Percentiles rank a stretch among this genome's conserved stretches.
Conservation (phyloP, 2,797 vertebrate species). For the Microtus obscurus region DNA sequence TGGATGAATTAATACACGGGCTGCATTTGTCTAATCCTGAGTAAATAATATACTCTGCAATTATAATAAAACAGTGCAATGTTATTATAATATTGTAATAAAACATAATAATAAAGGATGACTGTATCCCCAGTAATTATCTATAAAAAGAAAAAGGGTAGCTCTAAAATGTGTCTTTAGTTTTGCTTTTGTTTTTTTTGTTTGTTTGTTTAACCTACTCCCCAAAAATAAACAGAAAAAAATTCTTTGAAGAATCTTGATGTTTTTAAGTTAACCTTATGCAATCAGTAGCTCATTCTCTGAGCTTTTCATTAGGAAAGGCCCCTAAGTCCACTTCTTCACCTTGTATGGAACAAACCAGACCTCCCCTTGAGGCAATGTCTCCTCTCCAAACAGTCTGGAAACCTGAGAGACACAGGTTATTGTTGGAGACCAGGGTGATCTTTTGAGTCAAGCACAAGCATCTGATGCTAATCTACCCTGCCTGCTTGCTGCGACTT, state of each 20-base stretch:
- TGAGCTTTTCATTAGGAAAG: background rate
- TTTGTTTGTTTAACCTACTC: background rate
- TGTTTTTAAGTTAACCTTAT: background rate
- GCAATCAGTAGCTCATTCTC: background rate
- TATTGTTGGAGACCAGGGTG: background rate
- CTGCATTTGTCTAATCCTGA: background rate
- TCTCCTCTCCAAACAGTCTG: background rate
- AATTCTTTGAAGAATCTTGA: background rate
- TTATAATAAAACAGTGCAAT: background rate
- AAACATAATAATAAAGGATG: background rate
- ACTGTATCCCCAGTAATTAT: background rate
- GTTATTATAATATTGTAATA: background rate
- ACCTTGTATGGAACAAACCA: too few relatives aligned
- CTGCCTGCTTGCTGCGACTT: conserved; percentile 34
- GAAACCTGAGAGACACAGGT: background rate
- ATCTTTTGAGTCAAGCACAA: background rate
- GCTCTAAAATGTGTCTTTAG: background rate
- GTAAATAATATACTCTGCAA: background rate
- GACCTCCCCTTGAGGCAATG: background rate
- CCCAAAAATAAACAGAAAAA: background rate
- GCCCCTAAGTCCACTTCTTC: too few relatives aligned
- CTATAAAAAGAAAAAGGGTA: background rate
- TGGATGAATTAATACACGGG: background rate
- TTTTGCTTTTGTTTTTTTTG: background rate
- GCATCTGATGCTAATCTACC: conserved; percentile 2